Conservation (phyloP, 2,113 vertebrate genomes). For the Bubo scandiacus region DNA sequence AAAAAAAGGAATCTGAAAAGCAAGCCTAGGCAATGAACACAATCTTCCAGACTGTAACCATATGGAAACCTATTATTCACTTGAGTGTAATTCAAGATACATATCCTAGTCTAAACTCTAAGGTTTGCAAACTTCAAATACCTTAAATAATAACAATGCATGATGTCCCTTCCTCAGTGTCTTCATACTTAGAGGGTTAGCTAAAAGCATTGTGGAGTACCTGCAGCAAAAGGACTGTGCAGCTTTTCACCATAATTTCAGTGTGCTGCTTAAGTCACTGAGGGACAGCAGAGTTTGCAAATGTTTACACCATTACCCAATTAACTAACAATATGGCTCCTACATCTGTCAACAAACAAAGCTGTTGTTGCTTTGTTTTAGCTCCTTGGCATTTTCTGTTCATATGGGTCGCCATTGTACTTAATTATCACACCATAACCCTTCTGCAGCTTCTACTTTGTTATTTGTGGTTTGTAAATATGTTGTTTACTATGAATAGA, state of each 20-base stretch:
- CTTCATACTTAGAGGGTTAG: not conserved
- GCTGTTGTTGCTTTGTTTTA: conserved; percentile 92
- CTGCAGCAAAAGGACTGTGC: conserved; percentile 43
- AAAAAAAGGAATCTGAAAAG: not conserved
- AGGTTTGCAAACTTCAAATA: not conserved
- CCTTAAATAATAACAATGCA: not conserved
- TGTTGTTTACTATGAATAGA: conserved; percentile 60
- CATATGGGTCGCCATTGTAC: conserved; percentile 83
- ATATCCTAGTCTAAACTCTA: not conserved
- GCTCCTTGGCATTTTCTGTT: conserved; percentile 81
- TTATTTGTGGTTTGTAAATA: conserved; percentile 79
- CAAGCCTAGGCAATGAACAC: not conserved
- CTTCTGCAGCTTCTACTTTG: conserved; percentile 78
- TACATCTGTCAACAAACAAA: conserved; percentile 99
- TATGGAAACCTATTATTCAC: conserved; percentile 36
- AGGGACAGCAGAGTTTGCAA: conserved; percentile 91
- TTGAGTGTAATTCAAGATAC: conserved; percentile 25
- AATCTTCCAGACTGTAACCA: conserved; percentile 34
- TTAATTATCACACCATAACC: conserved; percentile 83
- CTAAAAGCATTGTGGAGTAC: conserved; percentile 1
- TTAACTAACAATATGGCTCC: conserved; percentile 95
- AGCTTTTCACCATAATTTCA: conserved; percentile 70
- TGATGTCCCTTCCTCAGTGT: not conserved
- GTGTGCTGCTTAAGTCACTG: conserved; percentile 76
- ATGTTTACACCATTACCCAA: conserved; percentile 99